Base-by-base conservation (phyloP, 2,113 vertebrate genomes). In the Potamarius usumacintae region DNA sequence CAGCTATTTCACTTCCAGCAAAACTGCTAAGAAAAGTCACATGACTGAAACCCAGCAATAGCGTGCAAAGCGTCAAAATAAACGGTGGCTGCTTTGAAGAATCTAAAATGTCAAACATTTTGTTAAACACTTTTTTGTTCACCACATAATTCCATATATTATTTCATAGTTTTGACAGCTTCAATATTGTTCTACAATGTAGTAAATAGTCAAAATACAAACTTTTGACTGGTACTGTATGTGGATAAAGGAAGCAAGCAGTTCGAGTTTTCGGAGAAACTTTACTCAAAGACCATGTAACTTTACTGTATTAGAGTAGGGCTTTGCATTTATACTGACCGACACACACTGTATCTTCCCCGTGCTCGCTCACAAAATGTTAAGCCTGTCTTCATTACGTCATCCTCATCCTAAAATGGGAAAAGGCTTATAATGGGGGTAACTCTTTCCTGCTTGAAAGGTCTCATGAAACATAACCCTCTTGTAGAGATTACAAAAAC, bases 391-490 rank as follows among this genome's bases (percentile, higher is more conserved):
- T 82, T 53, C 62, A 80, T 50, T 76, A 12, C 20, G 3, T 76
- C 72, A 50, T 76, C 72, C 42, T 55, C 9, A 53, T 79, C 55
- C 12, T 62, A n/a, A 52, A 82, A 85, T 67, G 87, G 42, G 87
- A 86, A 74, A 89, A 18, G 22, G 50, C 27, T 79, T 74, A 85
- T 86, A 78, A 78, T 48, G 30, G 84, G n/a, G 34, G 57, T 65
- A 42, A 85, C 60, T 60, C 72, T 55, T 79, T 65, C 74, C 57
- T 53, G 83, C 72, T 25, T 83, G 71, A 86, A 89, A 62, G 79
- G 55, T 55, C 80, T 79, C 55, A 27, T 62, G 57, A 52, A 85
- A 84, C 42, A 53, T 30, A n/a, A 78, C 50, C 62, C 84, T 60
- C 34, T 62, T n/a, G 69, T 20, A 76, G 82, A 69, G 27, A 79